Evolutionary conservation across 2,797 vertebrate genomes (phyloP).

Genomic region (Myoxocephalus aenaeus): DNA sequence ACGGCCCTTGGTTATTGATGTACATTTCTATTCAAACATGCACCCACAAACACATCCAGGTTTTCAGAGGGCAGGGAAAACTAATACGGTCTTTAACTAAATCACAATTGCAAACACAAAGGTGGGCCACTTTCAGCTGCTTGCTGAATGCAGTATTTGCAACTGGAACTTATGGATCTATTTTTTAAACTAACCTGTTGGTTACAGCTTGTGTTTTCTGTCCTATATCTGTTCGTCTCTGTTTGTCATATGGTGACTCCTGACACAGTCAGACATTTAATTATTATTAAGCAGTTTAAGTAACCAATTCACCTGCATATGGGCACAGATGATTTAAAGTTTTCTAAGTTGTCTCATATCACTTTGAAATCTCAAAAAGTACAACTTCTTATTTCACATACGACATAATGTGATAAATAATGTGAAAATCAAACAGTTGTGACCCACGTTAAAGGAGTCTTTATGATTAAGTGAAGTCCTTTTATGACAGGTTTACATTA

Average conservation of each 20-base stretch:
- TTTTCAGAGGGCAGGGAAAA: not conserved
- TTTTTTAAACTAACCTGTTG: not conserved
- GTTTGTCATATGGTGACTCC: not conserved
- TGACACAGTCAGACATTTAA: not conserved
- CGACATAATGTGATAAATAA: constrained; percentile 1
- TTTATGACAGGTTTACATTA: constrained; percentile 26
- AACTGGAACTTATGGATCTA: not conserved
- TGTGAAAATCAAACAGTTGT: constrained; percentile 7
- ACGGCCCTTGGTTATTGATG: not conserved
- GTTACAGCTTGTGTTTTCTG: not conserved
- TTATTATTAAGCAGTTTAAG: not conserved
- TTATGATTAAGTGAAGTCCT: constrained; percentile 31
- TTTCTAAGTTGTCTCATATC: not conserved
- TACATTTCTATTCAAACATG: not conserved
- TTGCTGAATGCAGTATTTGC: not conserved
- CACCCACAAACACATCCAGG: not conserved
- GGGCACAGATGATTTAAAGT: not conserved
- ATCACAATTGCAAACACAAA: constrained; percentile 15
- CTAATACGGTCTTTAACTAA: not conserved
- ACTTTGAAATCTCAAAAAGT: constrained; percentile 1
- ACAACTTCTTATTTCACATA: not conserved
- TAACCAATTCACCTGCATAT: not conserved
- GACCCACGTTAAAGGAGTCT: not conserved
- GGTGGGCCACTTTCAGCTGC: not conserved
- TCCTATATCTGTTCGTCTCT: not conserved